A percentile compares a stretch with the other conserved stretches of the same genome.
These are phyloP conservation scores for Doris montereyensis DNA, from an alignment of 2,888 invertebrate species.

Conservation along the genomic window DNA sequence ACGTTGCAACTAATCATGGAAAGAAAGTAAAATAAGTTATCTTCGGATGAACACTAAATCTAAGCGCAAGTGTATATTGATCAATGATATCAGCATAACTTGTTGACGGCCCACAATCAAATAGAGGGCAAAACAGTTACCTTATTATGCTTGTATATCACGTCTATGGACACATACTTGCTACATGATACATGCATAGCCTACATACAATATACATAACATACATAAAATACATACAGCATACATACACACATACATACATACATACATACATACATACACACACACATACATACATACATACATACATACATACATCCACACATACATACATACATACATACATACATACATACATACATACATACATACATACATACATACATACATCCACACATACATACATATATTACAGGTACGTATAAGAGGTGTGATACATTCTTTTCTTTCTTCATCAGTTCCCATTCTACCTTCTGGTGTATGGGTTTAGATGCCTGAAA, in stretches of 20 bases:
- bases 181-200: neutral
- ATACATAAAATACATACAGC: slow-evolving; percentile 3
- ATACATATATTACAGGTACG: neutral
- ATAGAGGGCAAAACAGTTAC: neutral
- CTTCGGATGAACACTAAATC: too few relatives aligned
- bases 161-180: too few relatives aligned
- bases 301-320: neutral
- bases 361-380: slow-evolving; percentile 31
- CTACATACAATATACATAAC: neutral
- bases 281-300: slow-evolving; percentile 32
- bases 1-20: too few relatives aligned
- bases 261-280: slow-evolving; percentile 32
- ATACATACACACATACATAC: slow-evolving; percentile 30
- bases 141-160: too few relatives aligned
- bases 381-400: slow-evolving; percentile 23
- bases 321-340: slow-evolving; percentile 11
- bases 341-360: slow-evolving; percentile 33
- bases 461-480: too few relatives aligned
- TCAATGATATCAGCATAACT: too few relatives aligned
- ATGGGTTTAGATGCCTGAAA: too few relatives aligned
- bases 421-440: neutral
- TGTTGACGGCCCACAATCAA: too few relatives aligned
- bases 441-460: neutral
- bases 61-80: too few relatives aligned
- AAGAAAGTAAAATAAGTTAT: too few relatives aligned